Base-by-base conservation (phyloP, 2,888 invertebrate genomes). In the Eudemis profundana region DNA sequence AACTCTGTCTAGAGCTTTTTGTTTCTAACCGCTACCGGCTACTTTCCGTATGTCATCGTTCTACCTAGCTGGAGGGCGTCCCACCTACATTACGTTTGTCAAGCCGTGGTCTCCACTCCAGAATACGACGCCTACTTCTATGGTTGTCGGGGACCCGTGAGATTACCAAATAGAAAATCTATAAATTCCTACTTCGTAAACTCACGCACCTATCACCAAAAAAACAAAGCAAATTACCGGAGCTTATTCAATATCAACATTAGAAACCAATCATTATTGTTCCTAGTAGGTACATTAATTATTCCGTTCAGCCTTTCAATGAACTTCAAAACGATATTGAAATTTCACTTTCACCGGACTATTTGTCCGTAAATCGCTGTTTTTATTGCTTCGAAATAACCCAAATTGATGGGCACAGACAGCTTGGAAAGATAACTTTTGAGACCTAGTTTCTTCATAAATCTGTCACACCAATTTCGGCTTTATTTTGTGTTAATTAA, bases 201-300 rank as follows among this genome's bases (percentile, higher is more conserved):
- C 56, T 12, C 56, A 44, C 42, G 27, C 29, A 27, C 17, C 54
- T 5, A 27, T 19, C 29, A 17, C 27, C 44, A 44, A 23, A 44
- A 33, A 27, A 44, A 56, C 56, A 56, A 56, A 17, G 54, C 15
- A 54, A 23, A 42, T 56, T 29, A 56, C 40, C 42, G 15, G 29
- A 44, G 42, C 56, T 17, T 42, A 42, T 29, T 44, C 56, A 56
- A 56, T 29, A 19, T 19, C 8, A 29, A 56, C 29, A 44, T 57
- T 50, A 51, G 44, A 65, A 65, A 60, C 57, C 49, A 42, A 15
- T 81, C 82, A 78, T 86, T 89, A 88, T 87, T 84, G 83, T 72
- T n/a, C n/a, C n/a, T n/a, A n/a, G n/a, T n/a, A n/a, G n/a, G n/a
- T 85, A 81, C 78, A 86, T 86, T 90, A 90, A 89, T 87, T 88